Conservation (phyloP, 2,888 invertebrate genomes). For the Malthinus flaveolus region DNA sequence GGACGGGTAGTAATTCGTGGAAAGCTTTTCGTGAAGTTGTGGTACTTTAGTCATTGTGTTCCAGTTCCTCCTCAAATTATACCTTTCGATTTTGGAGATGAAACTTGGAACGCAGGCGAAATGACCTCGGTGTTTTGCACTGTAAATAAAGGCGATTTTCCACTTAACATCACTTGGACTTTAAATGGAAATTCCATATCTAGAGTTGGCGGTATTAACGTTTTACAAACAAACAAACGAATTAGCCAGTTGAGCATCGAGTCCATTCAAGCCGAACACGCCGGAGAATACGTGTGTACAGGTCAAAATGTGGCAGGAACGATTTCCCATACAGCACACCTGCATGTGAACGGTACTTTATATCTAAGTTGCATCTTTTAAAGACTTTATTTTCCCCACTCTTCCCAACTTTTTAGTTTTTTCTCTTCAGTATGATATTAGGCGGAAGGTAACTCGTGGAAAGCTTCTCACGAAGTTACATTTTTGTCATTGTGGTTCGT, state of each 20-base stretch:
- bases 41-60: constrained; percentile 39
- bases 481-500: constrained; percentile 38
- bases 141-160: constrained; percentile 71
- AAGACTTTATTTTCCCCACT: too few relatives aligned
- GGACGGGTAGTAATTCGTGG: not conserved
- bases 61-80: constrained; percentile 58
- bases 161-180: constrained; percentile 71
- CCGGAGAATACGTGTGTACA: constrained; percentile 61
- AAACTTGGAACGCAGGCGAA: constrained; percentile 65
- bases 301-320: constrained; percentile 59
- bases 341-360: constrained; percentile 61
- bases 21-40: not conserved
- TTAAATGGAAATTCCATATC: constrained; percentile 63
- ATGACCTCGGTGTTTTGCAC: constrained; percentile 67
- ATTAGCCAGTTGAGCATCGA: constrained; percentile 66
- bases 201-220: constrained; percentile 46
- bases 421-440: too few relatives aligned
- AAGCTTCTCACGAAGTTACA: too few relatives aligned
- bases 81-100: constrained; percentile 61
- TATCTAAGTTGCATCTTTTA: too few relatives aligned
- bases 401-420: too few relatives aligned
- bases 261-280: constrained; percentile 57
- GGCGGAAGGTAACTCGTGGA: too few relatives aligned
- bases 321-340: constrained; percentile 54
- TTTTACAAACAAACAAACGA: constrained; percentile 65